A percentile compares a stretch with the other conserved stretches of the same genome.
These are phyloP conservation scores for Pagrus major DNA, from an alignment of 2,113 vertebrate genomes.

Conservation along the genomic window DNA sequence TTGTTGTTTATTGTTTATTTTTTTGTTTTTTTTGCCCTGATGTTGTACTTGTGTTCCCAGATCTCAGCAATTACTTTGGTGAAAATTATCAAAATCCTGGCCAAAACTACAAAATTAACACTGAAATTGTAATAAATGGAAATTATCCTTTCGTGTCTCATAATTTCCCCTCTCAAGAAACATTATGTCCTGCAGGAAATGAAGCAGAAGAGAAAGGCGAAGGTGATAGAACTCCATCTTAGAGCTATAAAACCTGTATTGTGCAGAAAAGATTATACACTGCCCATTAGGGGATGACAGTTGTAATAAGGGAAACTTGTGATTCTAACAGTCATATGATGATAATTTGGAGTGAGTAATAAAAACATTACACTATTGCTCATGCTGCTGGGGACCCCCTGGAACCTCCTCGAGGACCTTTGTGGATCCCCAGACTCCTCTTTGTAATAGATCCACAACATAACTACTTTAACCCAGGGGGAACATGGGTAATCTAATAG, in stretches of 20 bases:
- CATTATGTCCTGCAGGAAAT: not conserved
- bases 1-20: too few species aligned
- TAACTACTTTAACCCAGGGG: constrained; percentile 32
- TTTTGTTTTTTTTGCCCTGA: not conserved
- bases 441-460: constrained; percentile 21
- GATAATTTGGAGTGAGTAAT: constrained; percentile 19
- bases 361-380: constrained; percentile 20
- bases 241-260: not conserved
- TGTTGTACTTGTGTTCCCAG: too few species aligned
- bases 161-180: not conserved
- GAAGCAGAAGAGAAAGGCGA: not conserved
- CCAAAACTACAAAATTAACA: not conserved
- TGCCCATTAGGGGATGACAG: not conserved
- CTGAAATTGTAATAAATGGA: not conserved
- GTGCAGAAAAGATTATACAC: not conserved
- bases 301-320: not conserved
- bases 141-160: not conserved
- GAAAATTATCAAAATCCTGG: not conserved
- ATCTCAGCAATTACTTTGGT: not conserved
- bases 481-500: constrained; percentile 28
- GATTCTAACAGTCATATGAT: not conserved
- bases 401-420: constrained; percentile 6
- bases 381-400: constrained; percentile 7
- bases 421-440: constrained; percentile 8
- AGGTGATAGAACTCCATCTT: not conserved